phyloP scores from a whole-genome alignment of 2,797 vertebrate genomes.

The Odontamblyopus rebecca region DNA sequence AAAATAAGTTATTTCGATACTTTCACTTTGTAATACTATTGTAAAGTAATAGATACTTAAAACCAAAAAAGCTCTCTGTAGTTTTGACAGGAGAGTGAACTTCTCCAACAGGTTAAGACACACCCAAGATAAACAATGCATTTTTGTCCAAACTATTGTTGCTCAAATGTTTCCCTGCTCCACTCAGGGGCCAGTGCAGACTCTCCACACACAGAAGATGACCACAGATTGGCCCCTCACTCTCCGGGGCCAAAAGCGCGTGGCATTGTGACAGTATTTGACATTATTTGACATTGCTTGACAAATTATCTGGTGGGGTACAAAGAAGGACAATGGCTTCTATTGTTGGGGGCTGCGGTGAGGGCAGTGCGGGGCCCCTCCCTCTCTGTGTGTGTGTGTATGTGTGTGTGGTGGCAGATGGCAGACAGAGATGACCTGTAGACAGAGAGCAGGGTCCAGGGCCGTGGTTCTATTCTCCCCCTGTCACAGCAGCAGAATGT shows the following conservation, averaged over 20 bases:
- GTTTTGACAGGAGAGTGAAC: background rate
- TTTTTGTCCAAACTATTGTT: background rate
- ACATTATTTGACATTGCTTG: conserved; percentile 69
- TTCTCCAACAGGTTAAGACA: background rate
- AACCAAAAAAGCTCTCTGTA: background rate
- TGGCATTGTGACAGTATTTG: conserved; percentile 66
- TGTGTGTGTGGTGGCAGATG: conserved; percentile 83
- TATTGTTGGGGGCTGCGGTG: conserved; percentile 58
- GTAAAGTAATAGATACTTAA: background rate
- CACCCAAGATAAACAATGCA: background rate
- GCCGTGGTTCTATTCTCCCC: conserved; percentile 54
- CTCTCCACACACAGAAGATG: conserved; percentile 13
- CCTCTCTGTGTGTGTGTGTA: conserved; percentile 71
- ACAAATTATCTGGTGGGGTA: conserved; percentile 61
- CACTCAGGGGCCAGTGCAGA: background rate
- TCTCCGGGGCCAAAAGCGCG: conserved; percentile 40
- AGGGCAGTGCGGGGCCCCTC: conserved; percentile 29
- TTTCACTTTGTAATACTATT: background rate
- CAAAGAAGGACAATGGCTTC: conserved; percentile 63
- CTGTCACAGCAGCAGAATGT: conserved; percentile 54
- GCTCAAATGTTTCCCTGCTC: background rate
- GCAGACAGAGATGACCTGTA: conserved; percentile 88
- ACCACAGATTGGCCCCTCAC: conserved; percentile 30
- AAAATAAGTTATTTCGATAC: too few species aligned
- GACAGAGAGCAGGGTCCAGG: conserved; percentile 76